Conservation (phyloP, 2,113 vertebrate species). For the Tyto alba region DNA sequence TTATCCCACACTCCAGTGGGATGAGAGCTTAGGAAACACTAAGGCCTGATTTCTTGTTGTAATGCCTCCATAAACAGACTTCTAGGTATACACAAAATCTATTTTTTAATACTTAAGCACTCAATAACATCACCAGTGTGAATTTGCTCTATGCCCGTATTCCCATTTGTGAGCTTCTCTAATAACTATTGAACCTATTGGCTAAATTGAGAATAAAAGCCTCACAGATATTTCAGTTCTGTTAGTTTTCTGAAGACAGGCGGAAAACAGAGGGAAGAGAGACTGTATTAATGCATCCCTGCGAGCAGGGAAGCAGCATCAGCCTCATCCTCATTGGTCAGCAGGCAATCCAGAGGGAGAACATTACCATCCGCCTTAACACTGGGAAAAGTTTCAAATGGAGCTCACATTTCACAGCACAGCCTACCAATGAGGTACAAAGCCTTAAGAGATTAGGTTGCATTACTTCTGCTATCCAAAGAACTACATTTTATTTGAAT, state of each 20-base stretch:
- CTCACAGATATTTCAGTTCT: slow-evolving; percentile 24
- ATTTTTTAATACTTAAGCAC: not conserved
- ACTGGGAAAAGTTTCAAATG: not conserved
- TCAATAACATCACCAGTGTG: not conserved
- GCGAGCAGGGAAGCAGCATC: not conserved
- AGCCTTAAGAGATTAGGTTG: not conserved
- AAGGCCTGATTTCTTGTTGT: not conserved
- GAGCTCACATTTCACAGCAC: not conserved
- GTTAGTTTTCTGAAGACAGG: not conserved
- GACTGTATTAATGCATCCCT: not conserved
- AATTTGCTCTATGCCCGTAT: not conserved
- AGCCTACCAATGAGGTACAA: not conserved
- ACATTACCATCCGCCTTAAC: not conserved
- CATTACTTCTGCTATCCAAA: not conserved
- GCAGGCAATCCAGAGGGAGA: not conserved
- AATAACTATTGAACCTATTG: not conserved
- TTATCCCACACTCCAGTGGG: not conserved
- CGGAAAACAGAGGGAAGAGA: not conserved
- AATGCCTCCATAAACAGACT: not conserved
- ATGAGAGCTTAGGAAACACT: not conserved
- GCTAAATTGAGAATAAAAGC: slow-evolving; percentile 32
- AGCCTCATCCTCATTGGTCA: not conserved
- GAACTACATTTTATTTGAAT: not conserved
- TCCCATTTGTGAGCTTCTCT: slow-evolving; percentile 13
- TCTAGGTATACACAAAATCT: slow-evolving; percentile 8